Base-by-base conservation (phyloP, 2,113 vertebrate genomes). In the Corydoras maculifer region DNA sequence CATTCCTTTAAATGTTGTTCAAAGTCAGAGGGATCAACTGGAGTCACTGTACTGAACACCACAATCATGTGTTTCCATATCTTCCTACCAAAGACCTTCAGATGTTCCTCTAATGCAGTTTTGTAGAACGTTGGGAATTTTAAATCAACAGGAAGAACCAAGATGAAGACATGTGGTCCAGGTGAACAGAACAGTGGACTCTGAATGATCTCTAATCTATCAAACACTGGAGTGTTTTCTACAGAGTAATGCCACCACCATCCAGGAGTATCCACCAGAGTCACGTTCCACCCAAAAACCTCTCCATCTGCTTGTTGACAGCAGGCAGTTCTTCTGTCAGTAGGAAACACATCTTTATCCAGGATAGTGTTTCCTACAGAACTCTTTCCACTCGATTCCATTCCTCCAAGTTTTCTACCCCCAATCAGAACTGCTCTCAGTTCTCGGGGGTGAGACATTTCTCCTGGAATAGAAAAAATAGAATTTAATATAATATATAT, bases 331-430 rank as follows among this genome's bases (percentile, higher is more conserved):
- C 73, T 68, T 61, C 11, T 71, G n/a, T 9, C 15, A 12, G 30
- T 58, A 3, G 4, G 48, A 65, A 71, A 75, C 10, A 29, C 59
- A 54, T 75, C 32, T 72, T 6, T 72, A 15, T 64, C 64, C 49
- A 78, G 60, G 43, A 75, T 78, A 18, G 65, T 75, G 65, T 78
- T 78, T 55, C 72, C 77, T 13, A 30, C 29, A 8, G 69, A 68
- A 50, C 72, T 78, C 57, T 78, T 78, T 31, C 73, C 72, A 75
- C 68, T 75, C 14, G 53, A 5, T 10, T 68, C 59, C 18, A 0
- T 55, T 53, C 54, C 64, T 0, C 18, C 2, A 6, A 68, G 0
- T 3, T 72, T 0, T 59, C 72, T 66, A 62, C 77, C 77, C 9
- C 77, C 77, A 55, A 69, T 72, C 53, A 78, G 11, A 12, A 75